Evolutionary conservation across 2,888 invertebrate genomes (phyloP), one percentile per base, ranked within the genome.

Genomic region (Hypsopygia costalis): DNA sequence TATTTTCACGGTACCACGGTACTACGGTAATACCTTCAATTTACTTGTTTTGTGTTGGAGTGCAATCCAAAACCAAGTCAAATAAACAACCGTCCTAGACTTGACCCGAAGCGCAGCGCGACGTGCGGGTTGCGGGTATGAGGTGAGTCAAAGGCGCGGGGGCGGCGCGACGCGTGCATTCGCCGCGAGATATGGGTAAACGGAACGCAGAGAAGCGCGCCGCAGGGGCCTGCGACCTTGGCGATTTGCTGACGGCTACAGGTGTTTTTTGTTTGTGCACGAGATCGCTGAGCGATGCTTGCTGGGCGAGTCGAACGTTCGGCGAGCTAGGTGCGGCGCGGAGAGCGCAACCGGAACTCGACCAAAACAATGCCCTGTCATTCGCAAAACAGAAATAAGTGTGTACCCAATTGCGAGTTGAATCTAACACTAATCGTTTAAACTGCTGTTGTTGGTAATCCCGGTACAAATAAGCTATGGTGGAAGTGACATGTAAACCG

Each of bases 131-230:
- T 55, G 62, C 63, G 70, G 60, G 16, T 16, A 62, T 57, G 62
- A 54, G 65, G 73, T 80, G 82, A 81, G 73, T 82, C 80, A 81
- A 16, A 60, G 56, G 64, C 48, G 78, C 70, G 80, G 76, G 75
- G 78, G 80, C 70, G 80, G 69, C 47, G 61, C 60, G 69, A 54
- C 69, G 74, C 71, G 67, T 83, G 81, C 85, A 81, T 70, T 80
- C 71, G 80, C 79, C 80, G 83, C 81, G 81, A 86, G 81, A 88
- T 87, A 81, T 87, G 80, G 87, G 85, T 87, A 83, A 87, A 77
- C 85, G 83, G 81, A 85, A 78, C 86, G 83, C 76, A 55, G 75
- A 79, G 74, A 57, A 72, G 69, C 76, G 70, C 73, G 73, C 73
- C 66, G 72, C 78, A 72, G 78, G 81, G 82, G 80, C 81, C 76